These are phyloP conservation scores for Lasioglossum malachurum DNA, from an alignment of 2,888 invertebrate species.

Conservation along the genomic window DNA sequence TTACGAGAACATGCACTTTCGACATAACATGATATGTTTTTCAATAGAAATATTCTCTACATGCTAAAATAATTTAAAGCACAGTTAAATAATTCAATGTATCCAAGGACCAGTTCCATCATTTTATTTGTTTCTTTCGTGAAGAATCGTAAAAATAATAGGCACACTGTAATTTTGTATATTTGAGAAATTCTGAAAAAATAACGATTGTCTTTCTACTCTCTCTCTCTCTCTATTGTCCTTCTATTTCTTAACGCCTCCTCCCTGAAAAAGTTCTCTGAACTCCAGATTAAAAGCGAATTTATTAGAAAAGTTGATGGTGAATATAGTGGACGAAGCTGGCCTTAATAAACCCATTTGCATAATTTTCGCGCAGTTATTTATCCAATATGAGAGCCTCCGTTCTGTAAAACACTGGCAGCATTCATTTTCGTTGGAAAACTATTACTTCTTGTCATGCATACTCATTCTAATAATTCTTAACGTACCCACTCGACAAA, in stretches of 20 bases:
- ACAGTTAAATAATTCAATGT: not conserved
- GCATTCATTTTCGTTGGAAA: not conserved
- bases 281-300: not conserved
- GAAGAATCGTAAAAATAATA: not conserved
- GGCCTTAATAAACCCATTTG: conserved; percentile 8
- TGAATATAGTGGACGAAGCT: conserved; percentile 21
- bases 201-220: not conserved
- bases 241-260: not conserved
- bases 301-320: not conserved
- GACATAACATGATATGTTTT: not conserved
- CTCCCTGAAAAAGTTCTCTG: not conserved
- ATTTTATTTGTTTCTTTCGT: not conserved
- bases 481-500: not conserved
- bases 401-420: not conserved
- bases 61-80: not conserved
- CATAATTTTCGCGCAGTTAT: conserved; percentile 9
- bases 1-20: not conserved
- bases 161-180: not conserved
- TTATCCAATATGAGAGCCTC: not conserved
- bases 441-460: not conserved
- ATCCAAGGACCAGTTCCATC: not conserved
- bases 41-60: not conserved
- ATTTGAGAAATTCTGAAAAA: not conserved
- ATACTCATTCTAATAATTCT: not conserved
- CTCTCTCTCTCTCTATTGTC: not conserved